Evolutionary conservation across 1,140 invertebrate genomes (phyloP).

Genomic region (Choristoneura fumiferana): DNA sequence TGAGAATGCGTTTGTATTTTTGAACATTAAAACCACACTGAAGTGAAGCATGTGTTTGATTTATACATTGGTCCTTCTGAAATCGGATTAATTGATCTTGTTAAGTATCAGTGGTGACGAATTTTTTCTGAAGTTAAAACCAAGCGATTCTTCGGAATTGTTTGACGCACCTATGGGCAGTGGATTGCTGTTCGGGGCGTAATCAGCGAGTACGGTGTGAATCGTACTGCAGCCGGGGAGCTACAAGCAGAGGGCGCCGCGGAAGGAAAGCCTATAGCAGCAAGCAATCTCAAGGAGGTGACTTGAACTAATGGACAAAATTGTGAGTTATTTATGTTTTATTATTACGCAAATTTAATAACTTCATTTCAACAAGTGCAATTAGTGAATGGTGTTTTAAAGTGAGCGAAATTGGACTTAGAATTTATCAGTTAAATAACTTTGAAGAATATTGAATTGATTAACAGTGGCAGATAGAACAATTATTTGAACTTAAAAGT

Average conservation of each 20-base stretch:
- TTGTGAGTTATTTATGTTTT: not conserved
- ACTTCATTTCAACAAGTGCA: not conserved
- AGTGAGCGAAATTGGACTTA: not conserved
- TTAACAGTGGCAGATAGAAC: no score
- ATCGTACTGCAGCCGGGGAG: not conserved
- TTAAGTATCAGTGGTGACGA: not conserved
- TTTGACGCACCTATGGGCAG: conserved; percentile 1
- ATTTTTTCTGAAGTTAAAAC: not conserved
- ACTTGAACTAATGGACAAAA: not conserved
- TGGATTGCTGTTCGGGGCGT: conserved; percentile 1
- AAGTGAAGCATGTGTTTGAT: no score
- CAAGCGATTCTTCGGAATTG: not conserved
- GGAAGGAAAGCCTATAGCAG: not conserved
- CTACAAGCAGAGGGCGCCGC: not conserved
- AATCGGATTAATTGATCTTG: no score
- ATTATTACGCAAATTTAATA: not conserved
- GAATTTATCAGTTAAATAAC: not conserved
- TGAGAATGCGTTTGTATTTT: no score
- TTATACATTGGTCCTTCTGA: no score
- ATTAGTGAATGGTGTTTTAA: not conserved
- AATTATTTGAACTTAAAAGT: not conserved
- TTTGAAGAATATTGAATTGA: no score
- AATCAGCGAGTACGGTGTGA: not conserved
- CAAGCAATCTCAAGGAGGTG: not conserved
- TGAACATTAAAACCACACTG: no score